Percentiles rank a stretch among this genome's conserved stretches.
phyloP scores from a whole-genome alignment of 2,888 invertebrate genomes.

The Lithophane socia region DNA sequence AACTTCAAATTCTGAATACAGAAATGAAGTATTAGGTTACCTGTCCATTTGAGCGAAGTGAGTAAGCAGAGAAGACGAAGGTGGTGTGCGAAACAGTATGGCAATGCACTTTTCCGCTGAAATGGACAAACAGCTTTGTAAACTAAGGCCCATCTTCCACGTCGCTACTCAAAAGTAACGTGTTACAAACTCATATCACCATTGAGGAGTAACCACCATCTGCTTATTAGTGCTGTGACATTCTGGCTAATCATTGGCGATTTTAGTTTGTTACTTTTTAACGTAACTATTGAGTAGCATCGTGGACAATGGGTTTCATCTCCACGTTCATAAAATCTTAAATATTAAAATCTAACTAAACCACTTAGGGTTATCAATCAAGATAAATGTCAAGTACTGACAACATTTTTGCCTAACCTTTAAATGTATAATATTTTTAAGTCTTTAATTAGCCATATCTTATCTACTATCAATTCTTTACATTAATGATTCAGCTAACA shows the following conservation, averaged over 20 bases:
- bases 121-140: neutral
- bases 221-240: neutral
- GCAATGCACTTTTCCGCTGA: neutral
- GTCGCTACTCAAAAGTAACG: too few species aligned
- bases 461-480: constrained; percentile 47
- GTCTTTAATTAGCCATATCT: constrained; percentile 51
- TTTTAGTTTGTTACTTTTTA: neutral
- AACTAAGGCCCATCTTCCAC: too few species aligned
- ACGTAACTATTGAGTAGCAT: neutral
- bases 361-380: constrained; percentile 47
- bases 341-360: neutral
- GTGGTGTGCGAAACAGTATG: neutral
- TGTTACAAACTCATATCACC: too few species aligned
- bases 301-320: neutral
- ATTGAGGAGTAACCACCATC: neutral
- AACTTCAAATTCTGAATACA: neutral
- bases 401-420: constrained; percentile 41
- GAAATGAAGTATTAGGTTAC: rapidly evolving
- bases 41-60: neutral
- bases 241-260: neutral
- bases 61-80: neutral
- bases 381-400: constrained; percentile 40
- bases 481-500: constrained; percentile 32
- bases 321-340: neutral
- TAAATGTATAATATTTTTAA: constrained; percentile 25